These are phyloP conservation scores for Tragopan temminckii DNA, from an alignment of 2,797 vertebrate genomes.

Conservation along the genomic window DNA sequence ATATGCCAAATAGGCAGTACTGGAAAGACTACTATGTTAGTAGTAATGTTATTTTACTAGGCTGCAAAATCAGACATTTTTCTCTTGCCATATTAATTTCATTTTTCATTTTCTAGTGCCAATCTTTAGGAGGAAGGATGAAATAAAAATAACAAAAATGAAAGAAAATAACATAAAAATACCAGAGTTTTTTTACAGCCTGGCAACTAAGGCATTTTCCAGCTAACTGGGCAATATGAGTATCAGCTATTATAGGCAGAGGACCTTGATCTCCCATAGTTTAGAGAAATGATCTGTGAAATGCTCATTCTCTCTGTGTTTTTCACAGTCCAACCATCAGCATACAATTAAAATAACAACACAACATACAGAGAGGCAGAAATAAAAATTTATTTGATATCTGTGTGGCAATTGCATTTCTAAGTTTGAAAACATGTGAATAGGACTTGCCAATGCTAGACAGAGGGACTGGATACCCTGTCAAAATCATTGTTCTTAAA, in stretches of 20 bases:
- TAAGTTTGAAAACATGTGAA: neutral
- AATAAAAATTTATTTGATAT: neutral
- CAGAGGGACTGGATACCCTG: neutral
- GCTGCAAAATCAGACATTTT: neutral
- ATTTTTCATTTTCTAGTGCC: neutral
- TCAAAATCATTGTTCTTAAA: conserved; percentile 23
- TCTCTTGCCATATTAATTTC: accelerated
- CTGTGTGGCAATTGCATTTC: neutral
- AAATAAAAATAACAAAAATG: neutral
- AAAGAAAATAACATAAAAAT: neutral
- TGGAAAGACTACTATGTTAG: neutral
- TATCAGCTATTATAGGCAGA: neutral
- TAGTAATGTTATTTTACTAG: neutral
- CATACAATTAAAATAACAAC: neutral
- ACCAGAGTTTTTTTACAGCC: neutral
- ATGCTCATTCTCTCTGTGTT: neutral
- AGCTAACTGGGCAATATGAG: neutral
- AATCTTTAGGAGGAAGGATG: neutral
- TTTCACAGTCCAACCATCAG: neutral
- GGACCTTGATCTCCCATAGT: neutral
- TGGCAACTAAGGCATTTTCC: neutral
- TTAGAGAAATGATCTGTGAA: neutral
- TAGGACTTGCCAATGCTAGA: neutral
- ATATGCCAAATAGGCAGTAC: neutral
- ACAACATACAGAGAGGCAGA: neutral